phyloP scores from a whole-genome alignment of 2,797 vertebrate species.

The Apogon talboti region DNA sequence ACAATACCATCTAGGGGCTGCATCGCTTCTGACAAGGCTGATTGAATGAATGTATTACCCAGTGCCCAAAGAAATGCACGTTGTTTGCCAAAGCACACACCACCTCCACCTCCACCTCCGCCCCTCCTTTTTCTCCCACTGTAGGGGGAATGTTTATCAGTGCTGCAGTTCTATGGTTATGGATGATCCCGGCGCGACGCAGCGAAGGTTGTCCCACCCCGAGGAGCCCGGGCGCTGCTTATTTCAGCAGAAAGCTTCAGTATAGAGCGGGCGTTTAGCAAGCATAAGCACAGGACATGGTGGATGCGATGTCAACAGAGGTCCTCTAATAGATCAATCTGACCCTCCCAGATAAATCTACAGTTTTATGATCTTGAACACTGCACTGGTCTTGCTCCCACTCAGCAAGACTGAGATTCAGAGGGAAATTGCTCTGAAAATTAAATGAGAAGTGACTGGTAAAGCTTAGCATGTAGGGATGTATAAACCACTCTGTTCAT shows the following conservation, averaged over 20 bases:
- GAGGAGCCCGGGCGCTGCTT: conserved; percentile 63
- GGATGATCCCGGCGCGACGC: conserved; percentile 62
- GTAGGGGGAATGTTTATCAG: conserved; percentile 57
- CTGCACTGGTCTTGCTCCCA: conserved; percentile 17
- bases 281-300: conserved; percentile 63
- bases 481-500: neutral
- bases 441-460: conserved; percentile 17
- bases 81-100: conserved; percentile 56
- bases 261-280: conserved; percentile 63
- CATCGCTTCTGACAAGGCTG: conserved; percentile 61
- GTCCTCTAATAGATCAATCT: conserved; percentile 73
- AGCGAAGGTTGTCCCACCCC: conserved; percentile 60
- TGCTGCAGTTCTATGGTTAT: conserved; percentile 69
- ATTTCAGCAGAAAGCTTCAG: conserved; percentile 76
- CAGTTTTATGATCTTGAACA: conserved; percentile 64
- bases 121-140: conserved; percentile 15
- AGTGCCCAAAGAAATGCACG: conserved; percentile 51
- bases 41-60: conserved; percentile 74
- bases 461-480: conserved; percentile 9
- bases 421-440: conserved; percentile 4
- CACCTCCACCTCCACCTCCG: neutral
- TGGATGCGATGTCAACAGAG: conserved; percentile 65
- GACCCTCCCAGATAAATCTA: conserved; percentile 65
- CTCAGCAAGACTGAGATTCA: conserved; percentile 43
- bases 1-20: conserved; percentile 60